Conservation (phyloP, 2,888 invertebrate genomes). For the Hipparchia sbordonii region DNA sequence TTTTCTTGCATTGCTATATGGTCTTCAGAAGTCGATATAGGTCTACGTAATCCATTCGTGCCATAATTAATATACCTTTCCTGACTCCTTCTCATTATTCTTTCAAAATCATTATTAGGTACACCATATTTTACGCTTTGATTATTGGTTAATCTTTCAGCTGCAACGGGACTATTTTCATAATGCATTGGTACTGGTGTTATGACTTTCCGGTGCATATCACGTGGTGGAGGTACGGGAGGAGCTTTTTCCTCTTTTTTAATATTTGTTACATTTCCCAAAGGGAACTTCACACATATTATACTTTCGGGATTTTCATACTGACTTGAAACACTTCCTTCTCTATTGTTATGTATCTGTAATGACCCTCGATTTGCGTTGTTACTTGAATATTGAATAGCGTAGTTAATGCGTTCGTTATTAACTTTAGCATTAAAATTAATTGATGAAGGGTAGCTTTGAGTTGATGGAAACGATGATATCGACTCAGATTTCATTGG, state of each 20-base stretch:
- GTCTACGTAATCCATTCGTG: constrained; percentile 72
- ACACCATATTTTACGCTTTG: constrained; percentile 64
- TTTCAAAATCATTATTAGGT: constrained; percentile 75
- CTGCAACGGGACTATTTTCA: constrained; percentile 65
- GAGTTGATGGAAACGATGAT: constrained; percentile 79
- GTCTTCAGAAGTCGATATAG: constrained; percentile 78
- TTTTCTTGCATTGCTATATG: constrained; percentile 80
- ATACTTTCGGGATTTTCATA: constrained; percentile 71
- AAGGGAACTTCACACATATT: constrained; percentile 78
- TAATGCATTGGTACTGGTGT: constrained; percentile 79
- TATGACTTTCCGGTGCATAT: constrained; percentile 85
- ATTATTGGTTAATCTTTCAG: constrained; percentile 60
- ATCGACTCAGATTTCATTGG: constrained; percentile 77
- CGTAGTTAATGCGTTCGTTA: constrained; percentile 80
- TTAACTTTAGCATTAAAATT: constrained; percentile 82
- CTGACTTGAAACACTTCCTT: constrained; percentile 63
- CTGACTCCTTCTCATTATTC: constrained; percentile 77
- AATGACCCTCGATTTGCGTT: constrained; percentile 66
- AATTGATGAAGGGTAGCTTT: constrained; percentile 80
- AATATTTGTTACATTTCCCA: constrained; percentile 73
- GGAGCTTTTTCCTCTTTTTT: constrained; percentile 81
- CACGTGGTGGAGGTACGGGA: constrained; percentile 91
- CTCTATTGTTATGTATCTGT: constrained; percentile 67
- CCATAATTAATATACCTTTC: constrained; percentile 72
- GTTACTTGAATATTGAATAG: constrained; percentile 70